Base-by-base conservation (phyloP, 2,797 vertebrate species). In the Sparidentex hasta region DNA sequence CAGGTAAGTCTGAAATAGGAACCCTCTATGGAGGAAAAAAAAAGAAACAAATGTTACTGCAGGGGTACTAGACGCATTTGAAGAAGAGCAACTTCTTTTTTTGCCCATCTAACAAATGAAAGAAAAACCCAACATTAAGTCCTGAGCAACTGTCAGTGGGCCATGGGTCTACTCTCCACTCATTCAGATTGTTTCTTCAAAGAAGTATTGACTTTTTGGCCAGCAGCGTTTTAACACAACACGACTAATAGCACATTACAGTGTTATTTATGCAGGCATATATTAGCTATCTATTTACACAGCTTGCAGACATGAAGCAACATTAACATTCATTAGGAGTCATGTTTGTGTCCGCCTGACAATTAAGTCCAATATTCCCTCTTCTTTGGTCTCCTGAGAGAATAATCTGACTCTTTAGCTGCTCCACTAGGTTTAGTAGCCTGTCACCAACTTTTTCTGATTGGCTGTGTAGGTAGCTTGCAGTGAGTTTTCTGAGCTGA, bases 21-120 rank as follows among this genome's bases (percentile, higher is more conserved):
- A 98, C 92, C 84, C 90, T 96, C 98, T 99, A 87, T 76, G 88
- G 89, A 84, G 44, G 66, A 56, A 73, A 56, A 71, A 41, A 56
- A 58, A 73, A 56, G 71, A 2, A 27, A 27, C 0, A 44, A 58
- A 29, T 17, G 29, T 23, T 3, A 16, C 33, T 43, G 33, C 8
- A 16, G 6, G 11, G 8, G 59, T 67, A 65, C 12, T 66, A 71
- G 6, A 48, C 29, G 3, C 33, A 58, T 58, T 58, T 38, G 12
- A 63, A 44, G 5, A 56, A 25, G n/a, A 61, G 18, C 43, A 51
- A 21, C 55, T 44, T 74, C 5, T 23, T 61, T 7, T 61, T 20
- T 62, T 14, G 1, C 1, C 20, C 11, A 7, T 59, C 13, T 43
- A 12, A 46, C 11, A 50, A 63, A 72, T 46, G 33, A 65, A 46